phyloP scores from a whole-genome alignment of 2,113 vertebrate species.

The Semicossyphus pulcher region DNA sequence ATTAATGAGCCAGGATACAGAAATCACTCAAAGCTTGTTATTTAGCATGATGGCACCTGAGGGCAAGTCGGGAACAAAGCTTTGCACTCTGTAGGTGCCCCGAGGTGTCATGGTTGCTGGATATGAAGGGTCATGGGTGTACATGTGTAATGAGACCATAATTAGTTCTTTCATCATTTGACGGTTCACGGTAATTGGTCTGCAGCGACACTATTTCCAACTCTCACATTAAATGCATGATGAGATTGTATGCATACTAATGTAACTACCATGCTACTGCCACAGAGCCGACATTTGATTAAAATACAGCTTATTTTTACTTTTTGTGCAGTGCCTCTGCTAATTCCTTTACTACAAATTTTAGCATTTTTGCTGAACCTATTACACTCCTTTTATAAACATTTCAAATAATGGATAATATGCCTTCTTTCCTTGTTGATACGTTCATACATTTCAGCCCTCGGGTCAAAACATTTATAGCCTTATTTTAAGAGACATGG shows the following conservation, averaged over 20 bases:
- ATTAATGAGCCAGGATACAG: constrained; percentile 19
- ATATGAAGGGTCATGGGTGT: constrained; percentile 28
- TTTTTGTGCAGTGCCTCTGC: too few relatives aligned
- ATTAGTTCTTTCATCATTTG: constrained; percentile 15
- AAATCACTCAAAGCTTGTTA: constrained; percentile 21
- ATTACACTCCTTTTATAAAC: too few relatives aligned
- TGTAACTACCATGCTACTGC: not conserved
- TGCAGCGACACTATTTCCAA: constrained; percentile 8
- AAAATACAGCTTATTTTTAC: not conserved
- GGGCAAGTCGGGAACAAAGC: not conserved
- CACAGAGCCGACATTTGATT: not conserved
- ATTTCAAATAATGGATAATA: not conserved
- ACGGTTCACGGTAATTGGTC: constrained; percentile 13
- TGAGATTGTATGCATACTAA: constrained; percentile 15
- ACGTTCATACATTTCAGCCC: not conserved
- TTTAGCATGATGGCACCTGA: constrained; percentile 9
- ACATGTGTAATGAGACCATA: constrained; percentile 32
- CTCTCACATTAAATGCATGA: constrained; percentile 20
- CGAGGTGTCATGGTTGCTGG: not conserved
- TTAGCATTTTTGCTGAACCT: too few relatives aligned
- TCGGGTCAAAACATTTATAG: too few relatives aligned
- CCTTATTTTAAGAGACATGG: too few relatives aligned
- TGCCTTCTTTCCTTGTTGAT: not conserved
- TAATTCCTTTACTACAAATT: too few relatives aligned
- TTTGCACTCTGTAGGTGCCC: not conserved